Evolutionary conservation across 2,888 invertebrate species (phyloP), one percentile per base, ranked within the genome.

Genomic region (Megaustenia siamemsis): DNA sequence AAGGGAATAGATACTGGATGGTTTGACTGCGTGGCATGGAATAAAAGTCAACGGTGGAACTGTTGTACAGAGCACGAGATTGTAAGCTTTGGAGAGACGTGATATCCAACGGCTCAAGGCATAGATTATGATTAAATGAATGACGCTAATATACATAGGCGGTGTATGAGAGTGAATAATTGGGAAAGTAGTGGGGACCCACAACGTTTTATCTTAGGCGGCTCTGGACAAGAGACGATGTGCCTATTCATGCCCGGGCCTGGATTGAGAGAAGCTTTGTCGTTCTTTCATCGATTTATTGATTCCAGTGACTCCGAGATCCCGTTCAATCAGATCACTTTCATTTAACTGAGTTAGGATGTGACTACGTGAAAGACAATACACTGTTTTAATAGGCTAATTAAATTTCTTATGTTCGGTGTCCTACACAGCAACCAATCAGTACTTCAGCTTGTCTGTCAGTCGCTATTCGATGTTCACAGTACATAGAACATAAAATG

Each of bases 261-360:
- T 71, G 45, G 71, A 43, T 28, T 43, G 43, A 10, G 43, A 43
- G 24, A 21, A 43, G n/a, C 71, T n/a, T 40, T 24, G 71, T 43
- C 0, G n/a, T 71, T 32, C 32, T 18, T 32, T 32, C 63, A 71
- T 71, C 43, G 71, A 71, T 71, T 71, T 71, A 71, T 71, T 71
- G 71, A 71, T 43, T 69, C n/a, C 6, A 43, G 15, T 71, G 71
- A 43, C 43, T 43, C 43, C 28, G 8, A 21, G 21, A 40, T 38
- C 71, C 71, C 71, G 43, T 43, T n/a, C 71, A 71, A 28, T 21
- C 43, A 71, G 43, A 24, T n/a, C 43, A n/a, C 43, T 71, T 43
- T 71, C 45, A 12, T 4, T 71, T n/a, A 15, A 43, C 8, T 40
- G 24, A 40, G 69, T 40, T 43, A 10, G 71, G n/a, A n/a, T 43